These are phyloP conservation scores for Aproaerema taeniolella DNA, from an alignment of 2,888 invertebrate species.

Conservation along the genomic window DNA sequence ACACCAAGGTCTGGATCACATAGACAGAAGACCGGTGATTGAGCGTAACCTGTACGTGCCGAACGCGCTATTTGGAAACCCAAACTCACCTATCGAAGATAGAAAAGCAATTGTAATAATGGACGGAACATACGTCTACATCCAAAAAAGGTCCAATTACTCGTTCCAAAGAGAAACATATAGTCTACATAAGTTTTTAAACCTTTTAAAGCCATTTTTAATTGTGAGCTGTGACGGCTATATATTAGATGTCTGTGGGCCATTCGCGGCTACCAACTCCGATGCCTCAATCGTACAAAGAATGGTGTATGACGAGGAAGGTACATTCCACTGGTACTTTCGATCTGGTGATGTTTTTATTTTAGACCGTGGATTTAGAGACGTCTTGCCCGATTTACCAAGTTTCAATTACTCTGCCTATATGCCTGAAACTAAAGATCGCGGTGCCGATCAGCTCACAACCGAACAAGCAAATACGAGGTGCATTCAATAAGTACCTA, in stretches of 20 bases:
- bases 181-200: constrained; percentile 11
- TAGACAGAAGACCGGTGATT: too few relatives aligned
- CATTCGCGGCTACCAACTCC: constrained; percentile 6
- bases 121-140: constrained; percentile 18
- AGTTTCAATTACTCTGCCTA: too few relatives aligned
- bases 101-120: too few relatives aligned
- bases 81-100: too few relatives aligned
- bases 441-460: too few relatives aligned
- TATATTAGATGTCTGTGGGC: constrained; percentile 8
- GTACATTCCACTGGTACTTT: neutral
- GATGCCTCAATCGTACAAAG: constrained; percentile 4
- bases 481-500: too few relatives aligned
- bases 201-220: constrained; percentile 10
- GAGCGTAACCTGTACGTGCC: constrained; percentile 14
- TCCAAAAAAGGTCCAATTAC: constrained; percentile 18
- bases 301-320: too few relatives aligned
- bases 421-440: constrained; percentile 13
- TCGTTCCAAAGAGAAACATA: constrained; percentile 18
- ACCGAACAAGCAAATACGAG: too few relatives aligned
- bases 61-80: neutral
- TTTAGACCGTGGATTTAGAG: too few relatives aligned
- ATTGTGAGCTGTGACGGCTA: constrained; percentile 10
- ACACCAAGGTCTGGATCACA: constrained; percentile 15
- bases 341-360: neutral
- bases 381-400: too few relatives aligned